Evolutionary conservation across 2,113 vertebrate species (phyloP).

Genomic region (Conger conger): DNA sequence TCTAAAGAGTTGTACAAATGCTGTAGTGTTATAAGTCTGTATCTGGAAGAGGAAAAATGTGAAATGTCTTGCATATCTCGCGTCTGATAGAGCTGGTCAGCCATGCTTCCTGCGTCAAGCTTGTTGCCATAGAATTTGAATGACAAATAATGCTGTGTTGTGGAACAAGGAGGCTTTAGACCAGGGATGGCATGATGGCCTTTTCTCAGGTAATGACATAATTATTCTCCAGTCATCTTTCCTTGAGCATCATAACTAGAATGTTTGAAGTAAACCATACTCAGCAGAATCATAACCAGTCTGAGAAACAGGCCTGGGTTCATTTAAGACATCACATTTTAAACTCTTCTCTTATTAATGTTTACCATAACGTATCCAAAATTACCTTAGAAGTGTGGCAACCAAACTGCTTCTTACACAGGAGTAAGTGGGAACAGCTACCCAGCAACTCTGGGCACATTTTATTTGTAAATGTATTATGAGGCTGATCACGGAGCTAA

Average conservation of each 20-base stretch:
- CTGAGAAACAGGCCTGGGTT: too few relatives aligned
- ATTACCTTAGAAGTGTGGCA: not conserved
- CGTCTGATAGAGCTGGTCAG: constrained; percentile 22
- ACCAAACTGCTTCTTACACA: not conserved
- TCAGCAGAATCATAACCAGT: too few relatives aligned
- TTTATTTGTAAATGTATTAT: too few relatives aligned
- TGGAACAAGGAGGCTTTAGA: too few relatives aligned
- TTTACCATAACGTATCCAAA: not conserved
- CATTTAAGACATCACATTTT: not conserved
- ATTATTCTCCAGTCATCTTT: too few relatives aligned
- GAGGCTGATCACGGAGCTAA: too few relatives aligned
- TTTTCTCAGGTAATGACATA: too few relatives aligned
- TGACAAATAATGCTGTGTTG: not conserved
- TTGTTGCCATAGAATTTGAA: constrained; percentile 27
- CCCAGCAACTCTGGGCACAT: too few relatives aligned
- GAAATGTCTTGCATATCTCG: constrained; percentile 13
- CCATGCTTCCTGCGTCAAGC: constrained; percentile 14
- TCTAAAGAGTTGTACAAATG: constrained; percentile 1
- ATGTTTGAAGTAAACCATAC: too few relatives aligned
- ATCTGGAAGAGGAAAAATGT: constrained; percentile 12
- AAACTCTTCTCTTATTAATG: not conserved
- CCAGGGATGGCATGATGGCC: too few relatives aligned
- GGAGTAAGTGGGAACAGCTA: too few relatives aligned
- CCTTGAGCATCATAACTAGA: too few relatives aligned
- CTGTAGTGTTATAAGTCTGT: constrained; percentile 15